Percentiles rank a stretch among this genome's conserved stretches.
phyloP scores from a whole-genome alignment of 2,113 vertebrate genomes.

The Cottus gobio region DNA sequence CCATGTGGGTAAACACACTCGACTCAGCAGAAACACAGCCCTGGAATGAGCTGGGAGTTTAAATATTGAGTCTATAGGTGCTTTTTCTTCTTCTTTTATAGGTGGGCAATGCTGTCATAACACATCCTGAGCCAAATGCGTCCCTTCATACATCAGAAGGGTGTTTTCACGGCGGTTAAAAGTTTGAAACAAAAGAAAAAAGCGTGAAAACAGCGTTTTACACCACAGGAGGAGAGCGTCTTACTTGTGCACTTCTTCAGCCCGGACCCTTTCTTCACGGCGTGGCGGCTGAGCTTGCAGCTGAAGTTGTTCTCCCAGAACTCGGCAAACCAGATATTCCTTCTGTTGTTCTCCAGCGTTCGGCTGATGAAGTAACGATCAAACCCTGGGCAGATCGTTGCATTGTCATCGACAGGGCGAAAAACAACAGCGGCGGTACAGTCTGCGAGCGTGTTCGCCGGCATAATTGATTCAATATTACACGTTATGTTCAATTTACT shows the following conservation, averaged over 20 bases:
- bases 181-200: constrained; percentile 35
- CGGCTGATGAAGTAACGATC: constrained; percentile 87
- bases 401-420: constrained; percentile 59
- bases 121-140: constrained; percentile 56
- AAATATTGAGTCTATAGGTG: constrained; percentile 40
- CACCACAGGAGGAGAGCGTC: constrained; percentile 44
- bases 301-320: constrained; percentile 90
- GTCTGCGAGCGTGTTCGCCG: constrained; percentile 2
- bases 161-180: constrained; percentile 36
- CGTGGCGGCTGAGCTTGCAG: constrained; percentile 89
- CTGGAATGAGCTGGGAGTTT: constrained; percentile 44
- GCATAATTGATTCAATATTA: constrained; percentile 7
- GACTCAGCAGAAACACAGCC: constrained; percentile 67
- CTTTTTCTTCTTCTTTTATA: constrained; percentile 20
- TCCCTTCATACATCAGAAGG: constrained; percentile 34
- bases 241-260: constrained; percentile 93
- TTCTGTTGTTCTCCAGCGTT: constrained; percentile 86
- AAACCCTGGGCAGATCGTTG: constrained; percentile 80
- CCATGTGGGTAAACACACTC: constrained; percentile 46
- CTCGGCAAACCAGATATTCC: constrained; percentile 88
- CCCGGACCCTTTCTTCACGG: constrained; percentile 80
- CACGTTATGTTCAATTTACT: constrained; percentile 1
- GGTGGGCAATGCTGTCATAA: constrained; percentile 52
- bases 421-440: constrained; percentile 17
- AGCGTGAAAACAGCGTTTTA: constrained; percentile 9